Conservation (phyloP, 2,888 invertebrate species). For the Gibbula magus region DNA sequence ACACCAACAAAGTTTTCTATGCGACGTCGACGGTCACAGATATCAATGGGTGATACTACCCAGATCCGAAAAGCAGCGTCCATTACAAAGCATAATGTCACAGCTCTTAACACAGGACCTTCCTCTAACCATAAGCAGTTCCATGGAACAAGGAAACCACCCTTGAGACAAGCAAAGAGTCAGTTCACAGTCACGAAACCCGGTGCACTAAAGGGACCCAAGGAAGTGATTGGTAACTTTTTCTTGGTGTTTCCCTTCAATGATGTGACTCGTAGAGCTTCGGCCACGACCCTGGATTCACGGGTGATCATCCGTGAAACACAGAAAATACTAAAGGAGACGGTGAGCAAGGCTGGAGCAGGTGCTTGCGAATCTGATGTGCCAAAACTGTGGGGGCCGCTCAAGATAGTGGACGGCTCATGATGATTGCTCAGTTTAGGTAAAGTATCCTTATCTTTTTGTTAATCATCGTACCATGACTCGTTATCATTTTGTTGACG, state of each 20-base stretch:
- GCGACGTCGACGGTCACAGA: not conserved
- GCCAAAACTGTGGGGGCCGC: constrained; percentile 52
- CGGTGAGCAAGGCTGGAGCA: constrained; percentile 42
- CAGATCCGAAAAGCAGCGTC: not conserved
- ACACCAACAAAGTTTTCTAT: constrained; percentile 7
- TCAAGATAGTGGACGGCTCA: constrained; percentile 36
- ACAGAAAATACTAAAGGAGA: constrained; percentile 59
- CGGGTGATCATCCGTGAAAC: constrained; percentile 63
- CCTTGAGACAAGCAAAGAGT: constrained; percentile 22
- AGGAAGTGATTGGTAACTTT: constrained; percentile 83
- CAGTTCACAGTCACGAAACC: constrained; percentile 2
- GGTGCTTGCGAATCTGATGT: constrained; percentile 32
- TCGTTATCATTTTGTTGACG: too few relatives aligned
- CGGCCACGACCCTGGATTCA: constrained; percentile 56
- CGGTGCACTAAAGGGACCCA: constrained; percentile 33
- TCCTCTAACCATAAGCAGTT: not conserved
- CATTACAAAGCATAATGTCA: not conserved
- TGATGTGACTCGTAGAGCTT: constrained; percentile 60
- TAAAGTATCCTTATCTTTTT: too few relatives aligned
- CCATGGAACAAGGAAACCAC: constrained; percentile 16
- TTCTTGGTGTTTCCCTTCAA: constrained; percentile 84
- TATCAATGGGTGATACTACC: not conserved
- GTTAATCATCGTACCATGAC: too few relatives aligned
- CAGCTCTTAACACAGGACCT: constrained; percentile 1
- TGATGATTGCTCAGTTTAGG: too few relatives aligned